Evolutionary conservation across 2,888 invertebrate species (phyloP).

Genomic region (Idaea biselata): DNA sequence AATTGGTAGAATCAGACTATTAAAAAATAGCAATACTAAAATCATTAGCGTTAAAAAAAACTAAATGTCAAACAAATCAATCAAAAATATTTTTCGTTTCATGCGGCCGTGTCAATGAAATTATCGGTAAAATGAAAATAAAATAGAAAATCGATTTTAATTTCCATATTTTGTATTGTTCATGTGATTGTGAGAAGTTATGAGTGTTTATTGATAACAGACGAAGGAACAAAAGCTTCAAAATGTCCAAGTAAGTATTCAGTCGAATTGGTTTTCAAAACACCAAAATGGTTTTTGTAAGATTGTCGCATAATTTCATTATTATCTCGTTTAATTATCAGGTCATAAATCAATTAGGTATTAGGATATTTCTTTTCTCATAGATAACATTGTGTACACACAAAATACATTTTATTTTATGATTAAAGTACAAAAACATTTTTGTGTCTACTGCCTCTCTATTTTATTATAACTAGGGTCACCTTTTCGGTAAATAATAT

Average conservation of each 20-base stretch:
- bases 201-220: conserved; percentile 32
- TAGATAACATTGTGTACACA: too few relatives aligned
- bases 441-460: too few relatives aligned
- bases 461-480: too few relatives aligned
- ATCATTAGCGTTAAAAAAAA: conserved; percentile 3
- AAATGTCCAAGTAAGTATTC: conserved; percentile 71
- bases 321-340: too few relatives aligned
- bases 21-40: background rate
- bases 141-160: conserved; percentile 4
- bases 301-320: background rate
- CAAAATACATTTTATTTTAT: too few relatives aligned
- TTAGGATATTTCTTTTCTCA: too few relatives aligned
- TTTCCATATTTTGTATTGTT: background rate
- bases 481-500: too few relatives aligned
- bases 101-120: background rate
- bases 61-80: conserved; percentile 1
- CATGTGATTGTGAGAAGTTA: conserved; percentile 38
- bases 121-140: conserved; percentile 1
- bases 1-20: background rate
- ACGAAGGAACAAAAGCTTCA: conserved; percentile 31
- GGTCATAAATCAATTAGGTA: too few relatives aligned
- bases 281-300: background rate
- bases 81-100: background rate
- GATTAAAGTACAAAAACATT: too few relatives aligned
- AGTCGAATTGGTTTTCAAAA: background rate